Evolutionary conservation across 2,797 vertebrate genomes (phyloP), one percentile per base, ranked within the genome.

Genomic region (Tragopan temminckii): DNA sequence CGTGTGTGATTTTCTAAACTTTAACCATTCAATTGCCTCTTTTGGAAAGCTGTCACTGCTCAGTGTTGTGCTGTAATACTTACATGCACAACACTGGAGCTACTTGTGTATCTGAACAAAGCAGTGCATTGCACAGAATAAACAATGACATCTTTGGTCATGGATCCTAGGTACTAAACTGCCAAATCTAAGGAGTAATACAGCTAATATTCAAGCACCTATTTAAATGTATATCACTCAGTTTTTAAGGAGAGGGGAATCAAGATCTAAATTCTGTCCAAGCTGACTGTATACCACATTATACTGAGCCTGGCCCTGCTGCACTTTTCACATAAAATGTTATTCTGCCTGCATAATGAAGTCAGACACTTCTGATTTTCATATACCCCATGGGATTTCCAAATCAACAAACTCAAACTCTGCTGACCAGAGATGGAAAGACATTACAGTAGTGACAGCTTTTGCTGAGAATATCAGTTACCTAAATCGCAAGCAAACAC

Each of bases 81-180:
- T 45, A 31, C 16, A 38, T 12, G 66, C 29, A 46, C 2, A 45
- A 83, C 23, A 15, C 13, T 43, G 62, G 71, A 90, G 38, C 53
- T 75, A 66, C 62, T 69, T 68, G 31, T 0, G 0, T 19, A 57
- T 43, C 31, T 74, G 33, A 75, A 86, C 35, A 76, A 69, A 85
- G 40, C 15, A 40, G 5, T 27, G 40, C 23, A 45, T 11, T 64
- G 38, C 79, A 42, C 52, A 84, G 52, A 93, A 86, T 33, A 90
- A 95, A 76, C 35, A 69, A 8, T 23, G 31, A 52, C 21, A 59
- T 74, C 55, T 86, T 75, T 70, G 50, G 70, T 81, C 59, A 48
- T 1, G 0, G 27, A 70, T 35, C 59, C 64, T 83, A 88, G 74
- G 35, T 43, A 57, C 52, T 76, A 43, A 80, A 86, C 46, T 69